Conservation (phyloP, 1,140 invertebrate genomes). For the Trichonephila inaurata region DNA sequence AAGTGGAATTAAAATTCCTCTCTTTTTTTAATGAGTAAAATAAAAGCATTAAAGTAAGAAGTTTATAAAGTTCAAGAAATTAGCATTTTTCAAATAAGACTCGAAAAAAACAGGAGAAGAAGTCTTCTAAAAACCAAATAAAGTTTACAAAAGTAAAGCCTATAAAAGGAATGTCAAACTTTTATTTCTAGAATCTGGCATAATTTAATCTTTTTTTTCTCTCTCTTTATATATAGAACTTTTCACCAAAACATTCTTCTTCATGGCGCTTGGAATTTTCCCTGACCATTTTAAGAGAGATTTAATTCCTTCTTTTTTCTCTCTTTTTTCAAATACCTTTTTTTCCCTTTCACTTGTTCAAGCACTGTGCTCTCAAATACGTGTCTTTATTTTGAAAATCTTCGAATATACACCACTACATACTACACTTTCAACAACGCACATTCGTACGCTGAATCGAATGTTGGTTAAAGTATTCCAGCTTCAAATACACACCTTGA, state of each 20-base stretch:
- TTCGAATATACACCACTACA: conserved; percentile 21
- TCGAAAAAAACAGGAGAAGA: not conserved
- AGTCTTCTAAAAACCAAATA: not conserved
- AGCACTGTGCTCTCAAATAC: conserved; percentile 34
- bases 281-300: conserved; percentile 65
- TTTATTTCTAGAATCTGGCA: conserved; percentile 21
- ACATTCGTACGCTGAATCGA: conserved; percentile 16
- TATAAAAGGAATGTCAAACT: conserved; percentile 67
- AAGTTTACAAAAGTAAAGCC: conserved; percentile 19
- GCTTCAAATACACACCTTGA: conserved; percentile 12
- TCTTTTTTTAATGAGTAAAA: not conserved
- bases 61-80: not conserved
- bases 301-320: conserved; percentile 49
- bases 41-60: conserved; percentile 19
- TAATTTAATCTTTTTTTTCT: conserved; percentile 1
- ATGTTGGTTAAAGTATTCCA: not conserved
- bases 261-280: conserved; percentile 39
- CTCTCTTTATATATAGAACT: not conserved
- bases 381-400: conserved; percentile 54
- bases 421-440: not conserved
- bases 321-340: not conserved
- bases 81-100: conserved; percentile 9
- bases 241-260: conserved; percentile 37
- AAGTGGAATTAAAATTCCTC: not conserved
- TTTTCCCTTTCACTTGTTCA: conserved; percentile 8